Evolutionary conservation across 2,888 invertebrate genomes (phyloP).

Genomic region (Leucophenga montana): DNA sequence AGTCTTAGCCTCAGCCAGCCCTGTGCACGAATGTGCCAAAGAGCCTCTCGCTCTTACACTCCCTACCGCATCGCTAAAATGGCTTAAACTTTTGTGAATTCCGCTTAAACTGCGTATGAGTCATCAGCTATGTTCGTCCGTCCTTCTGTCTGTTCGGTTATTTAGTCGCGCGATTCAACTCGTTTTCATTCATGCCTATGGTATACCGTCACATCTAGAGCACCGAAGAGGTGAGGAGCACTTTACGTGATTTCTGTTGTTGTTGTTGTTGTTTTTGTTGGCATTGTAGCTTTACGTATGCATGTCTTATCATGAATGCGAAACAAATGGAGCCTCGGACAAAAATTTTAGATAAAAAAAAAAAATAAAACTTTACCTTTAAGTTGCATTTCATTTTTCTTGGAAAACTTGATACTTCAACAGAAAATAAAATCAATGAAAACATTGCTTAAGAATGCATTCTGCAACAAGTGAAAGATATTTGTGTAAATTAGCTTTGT

Average conservation of each 20-base stretch:
- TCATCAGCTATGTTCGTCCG: slow-evolving; percentile 48
- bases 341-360: neutral
- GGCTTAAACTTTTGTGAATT: slow-evolving; percentile 56
- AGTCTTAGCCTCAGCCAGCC: neutral
- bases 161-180: slow-evolving; percentile 35
- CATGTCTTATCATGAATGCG: slow-evolving; percentile 1
- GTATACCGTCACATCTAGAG: neutral
- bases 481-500: no score
- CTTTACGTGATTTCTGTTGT: neutral
- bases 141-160: slow-evolving; percentile 31
- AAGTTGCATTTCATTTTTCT: no score
- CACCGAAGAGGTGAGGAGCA: neutral
- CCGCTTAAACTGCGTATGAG: slow-evolving; percentile 58
- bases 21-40: neutral
- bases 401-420: no score
- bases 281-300: neutral
- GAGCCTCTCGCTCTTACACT: neutral
- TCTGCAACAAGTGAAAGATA: no score
- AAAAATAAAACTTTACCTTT: no score
- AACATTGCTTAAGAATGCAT: no score
- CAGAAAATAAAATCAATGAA: no score
- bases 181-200: slow-evolving; percentile 38
- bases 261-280: slow-evolving; percentile 1
- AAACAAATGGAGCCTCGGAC: neutral
- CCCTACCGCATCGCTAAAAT: slow-evolving; percentile 32